Base-by-base conservation (phyloP, 2,888 invertebrate genomes). In the Molanna angustata region DNA sequence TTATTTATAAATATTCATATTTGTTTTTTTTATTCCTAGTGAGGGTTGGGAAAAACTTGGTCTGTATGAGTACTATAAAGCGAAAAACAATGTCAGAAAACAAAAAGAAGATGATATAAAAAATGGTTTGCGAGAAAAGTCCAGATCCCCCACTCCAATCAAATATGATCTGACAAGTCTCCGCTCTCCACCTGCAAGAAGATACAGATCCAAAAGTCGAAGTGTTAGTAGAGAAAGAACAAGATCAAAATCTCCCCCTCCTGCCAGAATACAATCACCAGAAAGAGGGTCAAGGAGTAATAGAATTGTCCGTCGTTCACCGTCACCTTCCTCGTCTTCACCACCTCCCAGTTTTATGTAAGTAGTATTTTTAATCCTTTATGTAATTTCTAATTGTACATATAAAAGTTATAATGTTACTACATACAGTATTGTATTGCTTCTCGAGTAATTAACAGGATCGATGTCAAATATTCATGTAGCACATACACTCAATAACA, bases 11-110 rank as follows among this genome's bases (percentile, higher is more conserved):
- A n/a, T n/a, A n/a, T n/a, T n/a, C n/a, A n/a, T n/a, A n/a, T 33
- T 4, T 33, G 4, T 33, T 13, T 11, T 44, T 9, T 4, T 21
- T 54, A 43, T 66, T 73, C 49, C 69, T n/a, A 88, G 88, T 70
- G 97, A 98, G 71, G 98, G 98, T 21, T 99, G 98, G 98, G 99
- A 99, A 71, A 94, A 94, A 72, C 79, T 97, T 65, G 97, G 95
- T 58, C 79, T 99, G 49, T 96, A 95, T 70, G 98, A 99, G 73
- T 99, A 95, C 74, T 97, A 94, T 74, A 94, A 94, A 74, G 93
- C 94, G 4, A 99, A 98, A 73, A 91, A 94, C 69, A 83, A 86
- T 54, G 94, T 95, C 1, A 85, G 87, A 61, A 92, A 91, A 66
- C 84, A 88, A 66, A 94, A 93, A 67, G 90, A 93, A 64, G 90